Evolutionary conservation across 1,140 invertebrate species (phyloP).

Genomic region (Mylabris phalerata): DNA sequence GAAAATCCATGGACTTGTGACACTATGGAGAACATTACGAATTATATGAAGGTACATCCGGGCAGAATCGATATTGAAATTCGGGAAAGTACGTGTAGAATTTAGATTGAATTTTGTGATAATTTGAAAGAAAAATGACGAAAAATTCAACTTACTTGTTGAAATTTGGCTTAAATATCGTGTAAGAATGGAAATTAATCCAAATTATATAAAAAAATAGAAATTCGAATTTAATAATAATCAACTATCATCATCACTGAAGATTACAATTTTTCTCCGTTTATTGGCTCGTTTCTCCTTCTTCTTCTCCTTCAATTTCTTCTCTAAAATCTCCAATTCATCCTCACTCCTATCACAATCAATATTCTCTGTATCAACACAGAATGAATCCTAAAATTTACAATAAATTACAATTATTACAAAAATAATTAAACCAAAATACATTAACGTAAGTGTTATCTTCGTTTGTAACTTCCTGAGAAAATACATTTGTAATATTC

Average conservation of each 20-base stretch:
- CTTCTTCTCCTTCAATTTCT: constrained; percentile 23
- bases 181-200: too few relatives aligned
- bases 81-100: too few relatives aligned
- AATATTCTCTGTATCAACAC: constrained; percentile 27
- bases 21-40: too few relatives aligned
- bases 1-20: too few relatives aligned
- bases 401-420: too few relatives aligned
- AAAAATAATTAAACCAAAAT: not conserved
- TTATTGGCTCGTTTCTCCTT: constrained; percentile 24
- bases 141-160: too few relatives aligned
- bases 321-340: constrained; percentile 33
- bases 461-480: constrained; percentile 25
- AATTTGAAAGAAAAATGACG: too few relatives aligned
- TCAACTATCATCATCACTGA: constrained; percentile 26
- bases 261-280: constrained; percentile 23
- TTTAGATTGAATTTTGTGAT: too few relatives aligned
- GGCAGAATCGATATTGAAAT: too few relatives aligned
- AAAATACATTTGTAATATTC: constrained; percentile 27
- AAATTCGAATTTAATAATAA: not conserved
- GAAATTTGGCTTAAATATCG: too few relatives aligned
- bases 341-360: constrained; percentile 4
- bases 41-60: too few relatives aligned
- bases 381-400: constrained; percentile 36
- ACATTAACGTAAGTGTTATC: constrained; percentile 32
- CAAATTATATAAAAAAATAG: too few relatives aligned